A percentile compares a stretch with the other conserved stretches of the same genome.
These are phyloP conservation scores for Pardalotus punctatus DNA, from an alignment of 2,113 vertebrate genomes.

Conservation along the genomic window DNA sequence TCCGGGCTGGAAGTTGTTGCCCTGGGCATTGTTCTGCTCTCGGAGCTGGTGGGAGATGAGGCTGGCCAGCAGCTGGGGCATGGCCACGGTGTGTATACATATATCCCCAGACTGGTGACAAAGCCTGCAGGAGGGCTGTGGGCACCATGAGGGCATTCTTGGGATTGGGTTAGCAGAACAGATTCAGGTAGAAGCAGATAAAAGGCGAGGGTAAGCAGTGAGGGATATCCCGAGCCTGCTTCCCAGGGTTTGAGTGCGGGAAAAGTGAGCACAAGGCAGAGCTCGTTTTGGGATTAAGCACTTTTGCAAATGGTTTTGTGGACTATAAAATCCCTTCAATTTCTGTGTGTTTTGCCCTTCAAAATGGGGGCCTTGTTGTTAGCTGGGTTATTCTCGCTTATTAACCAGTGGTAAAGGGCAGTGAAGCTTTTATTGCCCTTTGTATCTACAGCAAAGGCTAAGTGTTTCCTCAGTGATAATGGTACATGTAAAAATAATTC, in stretches of 20 bases:
- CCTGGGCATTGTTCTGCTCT: not conserved
- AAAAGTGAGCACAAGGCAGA: not conserved
- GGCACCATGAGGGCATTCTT: not conserved
- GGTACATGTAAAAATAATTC: not conserved
- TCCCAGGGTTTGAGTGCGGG: not conserved
- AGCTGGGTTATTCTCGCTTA: not conserved
- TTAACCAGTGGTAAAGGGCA: not conserved
- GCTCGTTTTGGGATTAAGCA: not conserved
- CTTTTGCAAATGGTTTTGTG: not conserved
- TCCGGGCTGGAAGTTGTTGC: not conserved
- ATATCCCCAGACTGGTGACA: not conserved
- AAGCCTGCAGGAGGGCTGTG: not conserved
- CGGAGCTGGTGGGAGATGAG: not conserved
- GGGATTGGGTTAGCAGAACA: not conserved
- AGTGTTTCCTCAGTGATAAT: not conserved
- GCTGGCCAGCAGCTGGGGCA: not conserved
- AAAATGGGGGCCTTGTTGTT: not conserved
- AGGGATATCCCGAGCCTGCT: not conserved
- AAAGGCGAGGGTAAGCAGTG: not conserved
- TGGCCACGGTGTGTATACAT: no score
- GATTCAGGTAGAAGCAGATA: not conserved
- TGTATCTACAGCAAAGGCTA: not conserved
- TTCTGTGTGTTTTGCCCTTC: not conserved
- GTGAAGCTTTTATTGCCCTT: not conserved
- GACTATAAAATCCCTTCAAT: not conserved